phyloP scores from a whole-genome alignment of 2,888 invertebrate species.

The Sinohyriopsis cumingii region DNA sequence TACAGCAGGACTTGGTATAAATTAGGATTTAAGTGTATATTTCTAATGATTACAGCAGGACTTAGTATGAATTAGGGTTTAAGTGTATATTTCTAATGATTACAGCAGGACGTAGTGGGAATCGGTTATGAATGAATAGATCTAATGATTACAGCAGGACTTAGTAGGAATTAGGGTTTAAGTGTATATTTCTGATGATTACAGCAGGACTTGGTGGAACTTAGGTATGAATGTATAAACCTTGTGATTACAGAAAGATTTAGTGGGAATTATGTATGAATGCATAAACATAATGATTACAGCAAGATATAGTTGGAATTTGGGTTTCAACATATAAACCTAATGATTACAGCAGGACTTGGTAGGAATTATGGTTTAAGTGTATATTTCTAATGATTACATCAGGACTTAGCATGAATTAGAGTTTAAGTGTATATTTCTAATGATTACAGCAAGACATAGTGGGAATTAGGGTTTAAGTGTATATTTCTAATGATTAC shows the following conservation, averaged over 20 bases:
- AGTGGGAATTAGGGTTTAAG: no score
- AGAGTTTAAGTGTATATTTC: slow-evolving; percentile 29
- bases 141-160: no score
- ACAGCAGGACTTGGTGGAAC: slow-evolving; percentile 65
- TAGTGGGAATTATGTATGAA: slow-evolving; percentile 72
- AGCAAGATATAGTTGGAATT: no score
- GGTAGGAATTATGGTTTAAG: no score
- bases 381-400: slow-evolving; percentile 47
- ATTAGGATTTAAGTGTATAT: background rate
- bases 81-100: background rate
- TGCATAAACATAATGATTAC: background rate
- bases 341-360: no score
- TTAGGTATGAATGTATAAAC: slow-evolving; percentile 27
- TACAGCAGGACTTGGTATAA: no score
- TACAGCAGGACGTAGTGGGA: background rate
- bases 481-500: no score
- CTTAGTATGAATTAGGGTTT: slow-evolving; percentile 72
- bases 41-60: slow-evolving; percentile 64
- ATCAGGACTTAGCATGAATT: slow-evolving; percentile 73
- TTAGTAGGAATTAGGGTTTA: no score
- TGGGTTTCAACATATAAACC: no score
- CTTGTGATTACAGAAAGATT: slow-evolving; percentile 67
- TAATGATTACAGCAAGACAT: background rate
- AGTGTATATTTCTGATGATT: no score
- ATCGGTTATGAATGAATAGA: no score